Base-by-base conservation (phyloP, 2,113 vertebrate species). In the Cebidichthys violaceus region DNA sequence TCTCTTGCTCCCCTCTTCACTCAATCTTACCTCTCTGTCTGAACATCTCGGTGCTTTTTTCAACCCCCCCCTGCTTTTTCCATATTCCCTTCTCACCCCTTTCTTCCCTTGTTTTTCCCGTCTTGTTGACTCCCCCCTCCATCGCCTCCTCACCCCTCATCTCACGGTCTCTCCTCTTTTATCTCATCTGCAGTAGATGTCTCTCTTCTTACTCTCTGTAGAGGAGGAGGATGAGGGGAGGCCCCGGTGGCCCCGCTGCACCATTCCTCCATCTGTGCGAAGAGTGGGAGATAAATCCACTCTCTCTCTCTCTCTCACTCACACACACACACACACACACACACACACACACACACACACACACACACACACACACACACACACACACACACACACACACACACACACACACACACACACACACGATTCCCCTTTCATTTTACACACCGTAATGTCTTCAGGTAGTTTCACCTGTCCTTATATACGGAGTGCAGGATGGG, bases 11-110 rank as follows among this genome's bases (percentile, higher is more conserved):
- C 68, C 66, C 78, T 71, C 69, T 50, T 71, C 84, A 75, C 76
- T 88, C 82, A 77, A 64, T 84, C 83, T 70, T 47, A 13, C 81
- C 75, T 22, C 57, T 55, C 69, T 68, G 18, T 75, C 67, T 81
- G 43, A 10, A 67, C 72, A 43, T 73, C 68, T 71, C 75, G 22
- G 37, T 64, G 54, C 9, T 57, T 59, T 55, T 80, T 60, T 5
- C 31, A 45, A 15, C 14, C 4, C 27, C 15, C 33, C 55, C 39
- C 15, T 11, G 24, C 22, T 43, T 67, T 22, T 71, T 69, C 59
- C 59, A 43, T 41, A 45, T 64, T 65, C 74, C 45, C 74, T 24
- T 14, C 60, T 70, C 76, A 39, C 55, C 83, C 41, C 8, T 57
- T 9, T 54, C 69, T n/a, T 43, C 20, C 45, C 54, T 41, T 70